Evolutionary conservation across 2,797 vertebrate genomes (phyloP).

Genomic region (Sebastiscus tertius): DNA sequence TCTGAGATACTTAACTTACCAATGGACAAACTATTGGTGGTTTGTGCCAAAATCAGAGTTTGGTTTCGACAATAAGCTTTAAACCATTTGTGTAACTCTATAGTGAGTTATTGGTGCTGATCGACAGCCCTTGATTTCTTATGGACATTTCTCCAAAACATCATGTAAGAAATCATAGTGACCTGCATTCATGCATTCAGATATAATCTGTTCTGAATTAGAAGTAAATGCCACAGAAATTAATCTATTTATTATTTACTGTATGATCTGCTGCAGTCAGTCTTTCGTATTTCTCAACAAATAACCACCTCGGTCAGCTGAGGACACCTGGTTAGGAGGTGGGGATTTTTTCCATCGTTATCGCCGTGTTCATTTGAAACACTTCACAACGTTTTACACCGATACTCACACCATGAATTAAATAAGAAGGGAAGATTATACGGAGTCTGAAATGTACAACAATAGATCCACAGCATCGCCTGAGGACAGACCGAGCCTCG

Average conservation of each 20-base stretch:
- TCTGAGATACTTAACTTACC: not conserved
- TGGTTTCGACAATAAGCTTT: not conserved
- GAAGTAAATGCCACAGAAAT: not conserved
- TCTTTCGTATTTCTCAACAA: not conserved
- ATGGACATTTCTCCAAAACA: not conserved
- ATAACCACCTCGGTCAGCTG: not conserved
- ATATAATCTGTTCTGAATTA: not conserved
- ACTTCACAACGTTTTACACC: not conserved
- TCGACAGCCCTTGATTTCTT: not conserved
- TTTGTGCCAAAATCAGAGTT: not conserved
- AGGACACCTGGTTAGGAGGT: slow-evolving; percentile 11
- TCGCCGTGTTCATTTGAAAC: not conserved
- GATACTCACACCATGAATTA: not conserved
- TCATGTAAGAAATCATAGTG: no score
- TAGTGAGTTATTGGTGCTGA: not conserved
- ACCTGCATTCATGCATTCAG: not conserved
- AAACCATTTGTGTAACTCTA: not conserved
- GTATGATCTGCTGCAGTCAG: not conserved
- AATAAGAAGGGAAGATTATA: slow-evolving; percentile 18
- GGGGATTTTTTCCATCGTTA: slow-evolving; percentile 1
- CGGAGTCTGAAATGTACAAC: not conserved
- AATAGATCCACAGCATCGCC: not conserved
- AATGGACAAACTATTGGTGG: not conserved
- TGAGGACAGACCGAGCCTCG: not conserved
- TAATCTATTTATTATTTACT: not conserved